Percentiles rank a stretch among this genome's conserved stretches.
These are phyloP conservation scores for Lepidurus apus DNA, from an alignment of 1,140 invertebrate species.

Conservation along the genomic window DNA sequence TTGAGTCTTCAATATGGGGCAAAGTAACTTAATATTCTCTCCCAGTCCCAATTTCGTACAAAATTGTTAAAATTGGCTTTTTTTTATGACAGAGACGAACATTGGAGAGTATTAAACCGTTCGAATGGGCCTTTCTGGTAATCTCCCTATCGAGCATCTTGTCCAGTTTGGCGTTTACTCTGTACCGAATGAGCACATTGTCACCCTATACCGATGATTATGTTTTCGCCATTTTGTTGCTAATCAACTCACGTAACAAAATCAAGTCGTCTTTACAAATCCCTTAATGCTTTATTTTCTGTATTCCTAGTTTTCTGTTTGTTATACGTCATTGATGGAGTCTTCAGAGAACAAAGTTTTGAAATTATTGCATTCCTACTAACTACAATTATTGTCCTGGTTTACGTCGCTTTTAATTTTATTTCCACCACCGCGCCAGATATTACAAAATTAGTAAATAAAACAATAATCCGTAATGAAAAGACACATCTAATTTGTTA, in stretches of 20 bases:
- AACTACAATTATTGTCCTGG: conserved; percentile 24
- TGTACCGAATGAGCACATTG: conserved; percentile 3
- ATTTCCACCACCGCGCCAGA: neutral
- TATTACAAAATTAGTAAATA: neutral
- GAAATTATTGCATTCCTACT: conserved; percentile 26
- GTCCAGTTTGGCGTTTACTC: conserved; percentile 22
- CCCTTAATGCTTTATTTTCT: neutral
- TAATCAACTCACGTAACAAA: conserved; percentile 23
- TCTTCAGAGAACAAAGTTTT: conserved; percentile 27
- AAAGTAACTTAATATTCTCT: neutral
- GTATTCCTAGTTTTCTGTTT: conserved; percentile 25
- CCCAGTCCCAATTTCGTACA: neutral
- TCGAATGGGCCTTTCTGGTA: neutral
- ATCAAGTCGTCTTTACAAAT: neutral
- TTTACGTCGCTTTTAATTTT: conserved; percentile 24
- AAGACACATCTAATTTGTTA: neutral
- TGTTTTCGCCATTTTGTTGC: conserved; percentile 7
- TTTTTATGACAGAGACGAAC: conserved; percentile 10
- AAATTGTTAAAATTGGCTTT: neutral
- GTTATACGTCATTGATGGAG: conserved; percentile 24
- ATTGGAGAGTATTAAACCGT: conserved; percentile 16
- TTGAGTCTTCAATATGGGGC: conserved; percentile 7
- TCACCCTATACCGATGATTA: neutral
- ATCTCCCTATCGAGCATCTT: neutral
- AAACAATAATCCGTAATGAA: neutral